phyloP scores from a whole-genome alignment of 2,797 vertebrate species.

The Masticophis lateralis region DNA sequence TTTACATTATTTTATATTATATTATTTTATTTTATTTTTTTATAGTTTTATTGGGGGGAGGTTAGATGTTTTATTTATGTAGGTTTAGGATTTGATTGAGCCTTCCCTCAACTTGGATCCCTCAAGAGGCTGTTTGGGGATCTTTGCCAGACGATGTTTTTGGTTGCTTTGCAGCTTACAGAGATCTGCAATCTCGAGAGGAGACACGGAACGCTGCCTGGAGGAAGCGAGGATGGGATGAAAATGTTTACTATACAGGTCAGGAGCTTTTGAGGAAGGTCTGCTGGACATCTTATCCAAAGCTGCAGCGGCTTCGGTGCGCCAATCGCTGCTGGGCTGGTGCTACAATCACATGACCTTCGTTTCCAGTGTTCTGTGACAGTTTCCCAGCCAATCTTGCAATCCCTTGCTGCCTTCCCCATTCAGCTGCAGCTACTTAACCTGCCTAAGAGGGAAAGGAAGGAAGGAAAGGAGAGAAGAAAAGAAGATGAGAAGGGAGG shows the following conservation, averaged over 20 bases:
- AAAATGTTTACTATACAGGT: conserved; percentile 92
- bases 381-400: neutral
- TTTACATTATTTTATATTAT: too few species aligned
- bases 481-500: too few species aligned
- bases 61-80: too few species aligned
- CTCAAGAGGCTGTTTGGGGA: too few species aligned
- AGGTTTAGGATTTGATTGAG: too few species aligned
- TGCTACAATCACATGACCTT: neutral
- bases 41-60: too few species aligned
- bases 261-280: conserved; percentile 30
- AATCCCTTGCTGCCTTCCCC: neutral
- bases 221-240: conserved; percentile 92
- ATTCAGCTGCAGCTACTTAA: neutral
- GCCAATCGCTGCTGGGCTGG: neutral
- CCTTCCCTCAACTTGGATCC: too few species aligned
- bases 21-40: too few species aligned
- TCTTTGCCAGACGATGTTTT: neutral
- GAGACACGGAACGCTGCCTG: conserved; percentile 91
- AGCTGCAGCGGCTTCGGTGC: neutral
- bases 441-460: neutral
- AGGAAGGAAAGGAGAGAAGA: too few species aligned
- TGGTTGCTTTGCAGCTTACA: conserved; percentile 78
- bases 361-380: neutral
- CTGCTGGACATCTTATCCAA: neutral
- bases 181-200: conserved; percentile 85